Evolutionary conservation across 2,888 invertebrate species (phyloP), one percentile per base, ranked within the genome.

Genomic region (Pollenia amentaria): DNA sequence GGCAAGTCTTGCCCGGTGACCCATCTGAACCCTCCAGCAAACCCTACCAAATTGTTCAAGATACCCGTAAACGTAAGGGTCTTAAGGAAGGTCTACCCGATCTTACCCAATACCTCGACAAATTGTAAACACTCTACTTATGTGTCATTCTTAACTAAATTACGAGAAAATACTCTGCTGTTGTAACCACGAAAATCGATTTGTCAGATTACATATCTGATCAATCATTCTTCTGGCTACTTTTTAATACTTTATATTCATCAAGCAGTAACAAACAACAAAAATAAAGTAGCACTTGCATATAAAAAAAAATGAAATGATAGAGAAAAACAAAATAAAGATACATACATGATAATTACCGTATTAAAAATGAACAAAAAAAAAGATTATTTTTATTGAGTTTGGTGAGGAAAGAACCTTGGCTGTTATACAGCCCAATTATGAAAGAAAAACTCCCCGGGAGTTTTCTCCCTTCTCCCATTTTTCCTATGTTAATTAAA

Each of bases 61-160:
- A 98, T 81, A 99, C 98, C 90, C 97, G 99, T 94, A 99, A 99
- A 95, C 96, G 99, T 94, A 99, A 99, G 96, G 99, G 99, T 94
- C 95, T 99, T 93, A 99, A 99, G 95, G 99, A 99, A 93, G 98
- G 98, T 94, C 96, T 99, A 90, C 99, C 99, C 92, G 97, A 98
- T 93, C 95, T 99, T 92, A 94, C 96, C 92, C 97, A 97, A 95
- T 99, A 98, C 94, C 95, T 99, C 95, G 99, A 99, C 96, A 99
- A 99, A 95, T 95, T 99, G 97, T 99, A 99, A 98, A 78, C 84
- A 77, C 21, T 40, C 10, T 70, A 38, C 57, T 62, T 62, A 38
- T 16, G 8, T 42, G 21, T 53, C 51, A 40, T 70, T 64, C 46
- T 46, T 55, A 44, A 76, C 38, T 64, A 70, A 82, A 69, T 64